Conservation (phyloP, 2,113 vertebrate genomes). For the Steatornis caripensis region DNA sequence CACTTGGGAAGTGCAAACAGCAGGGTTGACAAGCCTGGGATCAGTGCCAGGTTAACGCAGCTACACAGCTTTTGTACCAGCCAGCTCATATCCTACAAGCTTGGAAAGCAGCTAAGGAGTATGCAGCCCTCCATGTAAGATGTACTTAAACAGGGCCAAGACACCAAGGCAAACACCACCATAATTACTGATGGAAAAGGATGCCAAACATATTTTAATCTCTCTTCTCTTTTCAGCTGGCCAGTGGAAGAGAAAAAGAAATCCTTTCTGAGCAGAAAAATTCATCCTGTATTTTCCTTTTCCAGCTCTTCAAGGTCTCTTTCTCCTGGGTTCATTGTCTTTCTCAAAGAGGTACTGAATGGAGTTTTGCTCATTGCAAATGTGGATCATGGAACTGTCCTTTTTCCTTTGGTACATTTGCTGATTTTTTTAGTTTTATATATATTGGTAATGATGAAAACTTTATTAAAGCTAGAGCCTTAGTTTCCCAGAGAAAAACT, state of each 20-base stretch:
- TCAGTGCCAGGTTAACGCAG: not conserved
- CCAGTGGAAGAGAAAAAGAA: not conserved
- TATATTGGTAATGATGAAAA: not conserved
- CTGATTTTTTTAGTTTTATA: not conserved
- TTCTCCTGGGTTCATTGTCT: not conserved
- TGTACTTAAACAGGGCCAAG: not conserved
- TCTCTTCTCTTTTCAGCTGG: not conserved
- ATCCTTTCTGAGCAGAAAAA: not conserved
- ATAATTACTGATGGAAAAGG: not conserved
- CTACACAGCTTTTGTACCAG: not conserved
- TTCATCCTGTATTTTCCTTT: not conserved
- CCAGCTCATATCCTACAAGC: not conserved
- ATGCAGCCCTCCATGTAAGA: not conserved
- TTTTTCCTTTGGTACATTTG: not conserved
- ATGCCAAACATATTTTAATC: not conserved
- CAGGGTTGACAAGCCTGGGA: not conserved
- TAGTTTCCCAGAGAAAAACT: not conserved
- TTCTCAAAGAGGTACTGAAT: not conserved
- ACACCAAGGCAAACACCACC: not conserved
- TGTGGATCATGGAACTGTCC: not conserved
- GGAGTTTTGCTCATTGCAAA: not conserved
- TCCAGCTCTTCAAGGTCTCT: not conserved
- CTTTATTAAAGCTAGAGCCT: not conserved
- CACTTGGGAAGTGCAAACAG: constrained; percentile 22
- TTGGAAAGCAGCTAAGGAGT: not conserved